These are phyloP conservation scores for Oasisia sp. DNA, from an alignment of 2,888 invertebrate species.

Conservation along the genomic window DNA sequence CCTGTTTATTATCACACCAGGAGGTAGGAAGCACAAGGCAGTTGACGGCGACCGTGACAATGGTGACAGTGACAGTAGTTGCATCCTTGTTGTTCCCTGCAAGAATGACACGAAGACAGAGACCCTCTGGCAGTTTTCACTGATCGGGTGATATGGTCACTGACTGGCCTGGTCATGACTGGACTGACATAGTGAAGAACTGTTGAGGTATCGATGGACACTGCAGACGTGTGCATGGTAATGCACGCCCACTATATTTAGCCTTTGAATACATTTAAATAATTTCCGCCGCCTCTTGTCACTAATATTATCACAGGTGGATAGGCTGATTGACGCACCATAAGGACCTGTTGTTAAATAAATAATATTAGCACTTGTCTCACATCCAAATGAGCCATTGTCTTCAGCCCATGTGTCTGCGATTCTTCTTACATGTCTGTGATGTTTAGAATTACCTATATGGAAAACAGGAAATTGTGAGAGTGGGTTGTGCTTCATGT, in stretches of 20 bases:
- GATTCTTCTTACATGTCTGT: too few species aligned
- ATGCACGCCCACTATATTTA: slow-evolving; percentile 1
- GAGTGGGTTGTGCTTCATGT: too few species aligned
- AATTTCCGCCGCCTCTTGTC: neutral
- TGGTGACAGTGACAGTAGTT: neutral
- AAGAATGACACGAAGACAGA: neutral
- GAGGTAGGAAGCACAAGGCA: neutral
- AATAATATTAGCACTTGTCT: neutral
- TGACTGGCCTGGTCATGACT: neutral
- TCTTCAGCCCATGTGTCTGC: neutral
- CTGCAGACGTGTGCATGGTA: neutral
- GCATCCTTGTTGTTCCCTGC: neutral
- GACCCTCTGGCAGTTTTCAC: neutral
- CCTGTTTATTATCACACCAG: slow-evolving; percentile 12
- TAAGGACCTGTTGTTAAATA: neutral
- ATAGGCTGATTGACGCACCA: neutral
- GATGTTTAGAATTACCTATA: too few species aligned
- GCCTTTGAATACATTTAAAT: slow-evolving; percentile 10
- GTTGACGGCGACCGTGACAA: neutral
- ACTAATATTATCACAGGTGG: neutral
- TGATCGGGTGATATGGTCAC: neutral
- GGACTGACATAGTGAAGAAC: neutral
- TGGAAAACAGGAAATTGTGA: too few species aligned
- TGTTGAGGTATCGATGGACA: neutral
- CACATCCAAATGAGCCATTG: neutral